These are phyloP conservation scores for Podarcis lilfordi DNA, from an alignment of 2,797 vertebrate species.

Conservation along the genomic window DNA sequence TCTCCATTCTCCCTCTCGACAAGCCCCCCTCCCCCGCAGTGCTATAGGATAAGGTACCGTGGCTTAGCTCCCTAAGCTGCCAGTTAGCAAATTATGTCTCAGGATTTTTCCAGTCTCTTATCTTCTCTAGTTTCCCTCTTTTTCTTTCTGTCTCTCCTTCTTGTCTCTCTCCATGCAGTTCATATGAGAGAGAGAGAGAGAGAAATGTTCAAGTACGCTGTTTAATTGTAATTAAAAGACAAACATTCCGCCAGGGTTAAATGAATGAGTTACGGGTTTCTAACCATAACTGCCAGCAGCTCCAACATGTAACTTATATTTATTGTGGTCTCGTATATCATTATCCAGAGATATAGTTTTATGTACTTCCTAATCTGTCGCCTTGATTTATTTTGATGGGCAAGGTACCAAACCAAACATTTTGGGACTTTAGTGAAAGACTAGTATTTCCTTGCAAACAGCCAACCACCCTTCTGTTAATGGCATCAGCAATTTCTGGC, in stretches of 20 bases:
- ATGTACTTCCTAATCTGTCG: slow-evolving; percentile 79
- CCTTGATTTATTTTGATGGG: slow-evolving; percentile 79
- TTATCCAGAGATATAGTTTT: slow-evolving; percentile 77
- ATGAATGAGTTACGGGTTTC: slow-evolving; percentile 64
- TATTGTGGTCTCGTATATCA: slow-evolving; percentile 77
- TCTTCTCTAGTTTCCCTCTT: neutral
- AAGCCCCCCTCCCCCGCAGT: rapidly evolving
- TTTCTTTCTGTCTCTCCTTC: neutral
- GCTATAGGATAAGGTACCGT: neutral
- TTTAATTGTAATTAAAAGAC: slow-evolving; percentile 70
- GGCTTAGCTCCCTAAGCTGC: neutral
- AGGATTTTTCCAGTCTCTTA: slow-evolving; percentile 4
- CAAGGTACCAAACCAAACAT: slow-evolving; percentile 77
- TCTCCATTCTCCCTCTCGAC: neutral
- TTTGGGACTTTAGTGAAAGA: slow-evolving; percentile 60
- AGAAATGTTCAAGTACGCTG: slow-evolving; percentile 25
- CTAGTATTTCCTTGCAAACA: slow-evolving; percentile 43
- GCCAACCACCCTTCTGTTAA: slow-evolving; percentile 32
- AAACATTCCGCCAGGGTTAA: slow-evolving; percentile 57
- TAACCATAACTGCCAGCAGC: slow-evolving; percentile 64
- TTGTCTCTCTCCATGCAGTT: neutral
- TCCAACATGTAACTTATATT: slow-evolving; percentile 76
- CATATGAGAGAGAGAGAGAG: neutral
- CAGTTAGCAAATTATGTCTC: neutral
- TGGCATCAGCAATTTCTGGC: slow-evolving; percentile 15